These are phyloP conservation scores for Lophotis ruficrista DNA, from an alignment of 2,113 vertebrate genomes.

Conservation along the genomic window DNA sequence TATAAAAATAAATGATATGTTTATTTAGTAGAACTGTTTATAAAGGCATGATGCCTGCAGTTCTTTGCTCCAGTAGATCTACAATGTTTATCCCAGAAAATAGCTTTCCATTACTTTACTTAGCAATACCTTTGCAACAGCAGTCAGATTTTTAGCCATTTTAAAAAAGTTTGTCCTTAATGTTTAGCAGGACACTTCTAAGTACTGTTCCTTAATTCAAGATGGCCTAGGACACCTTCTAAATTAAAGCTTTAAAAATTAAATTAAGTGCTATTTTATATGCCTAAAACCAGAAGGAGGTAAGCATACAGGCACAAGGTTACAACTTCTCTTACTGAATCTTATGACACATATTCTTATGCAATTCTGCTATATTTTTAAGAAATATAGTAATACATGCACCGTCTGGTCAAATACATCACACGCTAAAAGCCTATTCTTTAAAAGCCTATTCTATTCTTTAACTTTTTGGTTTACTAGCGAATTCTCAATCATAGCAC, in stretches of 20 bases:
- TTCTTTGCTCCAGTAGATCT: neutral
- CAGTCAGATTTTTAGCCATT: neutral
- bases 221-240: neutral
- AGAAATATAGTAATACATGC: neutral
- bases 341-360: neutral
- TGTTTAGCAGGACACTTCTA: neutral
- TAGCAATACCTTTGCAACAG: neutral
- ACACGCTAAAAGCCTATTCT: neutral
- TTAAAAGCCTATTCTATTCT: too few relatives aligned
- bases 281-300: neutral
- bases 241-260: neutral
- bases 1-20: neutral
- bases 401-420: neutral
- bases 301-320: neutral
- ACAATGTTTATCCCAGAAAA: neutral
- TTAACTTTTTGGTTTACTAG: neutral
- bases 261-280: neutral
- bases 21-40: slow-evolving; percentile 19
- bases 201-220: neutral
- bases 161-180: neutral
- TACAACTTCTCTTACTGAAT: neutral
- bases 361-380: neutral
- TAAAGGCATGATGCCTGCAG: neutral
- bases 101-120: neutral
- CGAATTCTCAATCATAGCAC: neutral